A percentile compares a stretch with the other conserved stretches of the same genome.
These are phyloP conservation scores for Danio albolineatus DNA, from an alignment of 2,797 vertebrate genomes.

Conservation along the genomic window DNA sequence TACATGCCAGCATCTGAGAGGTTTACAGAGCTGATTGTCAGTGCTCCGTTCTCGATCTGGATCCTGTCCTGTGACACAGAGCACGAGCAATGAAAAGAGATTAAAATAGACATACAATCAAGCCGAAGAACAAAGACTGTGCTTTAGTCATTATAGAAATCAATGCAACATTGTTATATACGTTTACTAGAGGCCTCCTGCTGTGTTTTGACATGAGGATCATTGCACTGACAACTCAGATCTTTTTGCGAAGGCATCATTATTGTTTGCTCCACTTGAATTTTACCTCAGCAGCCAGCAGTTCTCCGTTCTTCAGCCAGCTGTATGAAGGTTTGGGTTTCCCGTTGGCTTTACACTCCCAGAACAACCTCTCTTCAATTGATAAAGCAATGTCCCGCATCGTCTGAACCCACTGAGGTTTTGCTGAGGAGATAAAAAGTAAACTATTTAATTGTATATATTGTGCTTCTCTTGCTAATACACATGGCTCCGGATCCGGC, in stretches of 20 bases:
- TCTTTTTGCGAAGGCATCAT: neutral
- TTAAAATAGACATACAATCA: conserved; percentile 62
- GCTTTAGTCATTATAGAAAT: conserved; percentile 13
- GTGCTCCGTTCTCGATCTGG: conserved; percentile 90
- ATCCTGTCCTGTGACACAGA: conserved; percentile 85
- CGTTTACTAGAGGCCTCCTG: neutral
- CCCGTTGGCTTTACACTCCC: conserved; percentile 92
- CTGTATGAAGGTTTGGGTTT: conserved; percentile 93
- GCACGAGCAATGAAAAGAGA: conserved; percentile 24
- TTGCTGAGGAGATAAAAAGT: conserved; percentile 77
- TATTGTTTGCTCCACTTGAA: neutral
- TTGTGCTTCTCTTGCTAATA: too few species aligned
- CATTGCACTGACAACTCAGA: neutral
- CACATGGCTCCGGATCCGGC: too few species aligned
- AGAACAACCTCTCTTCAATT: conserved; percentile 87
- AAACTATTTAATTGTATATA: neutral
- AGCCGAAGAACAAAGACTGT: conserved; percentile 5
- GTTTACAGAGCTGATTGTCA: conserved; percentile 87
- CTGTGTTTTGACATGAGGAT: neutral
- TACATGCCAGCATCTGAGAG: conserved; percentile 94
- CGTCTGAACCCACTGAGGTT: conserved; percentile 92
- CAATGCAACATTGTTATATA: neutral
- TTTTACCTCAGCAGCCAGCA: conserved; percentile 85
- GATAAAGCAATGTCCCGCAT: conserved; percentile 86
- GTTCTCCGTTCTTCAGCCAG: conserved; percentile 92